phyloP scores from a whole-genome alignment of 2,888 invertebrate species.

The Philonicus albiceps region DNA sequence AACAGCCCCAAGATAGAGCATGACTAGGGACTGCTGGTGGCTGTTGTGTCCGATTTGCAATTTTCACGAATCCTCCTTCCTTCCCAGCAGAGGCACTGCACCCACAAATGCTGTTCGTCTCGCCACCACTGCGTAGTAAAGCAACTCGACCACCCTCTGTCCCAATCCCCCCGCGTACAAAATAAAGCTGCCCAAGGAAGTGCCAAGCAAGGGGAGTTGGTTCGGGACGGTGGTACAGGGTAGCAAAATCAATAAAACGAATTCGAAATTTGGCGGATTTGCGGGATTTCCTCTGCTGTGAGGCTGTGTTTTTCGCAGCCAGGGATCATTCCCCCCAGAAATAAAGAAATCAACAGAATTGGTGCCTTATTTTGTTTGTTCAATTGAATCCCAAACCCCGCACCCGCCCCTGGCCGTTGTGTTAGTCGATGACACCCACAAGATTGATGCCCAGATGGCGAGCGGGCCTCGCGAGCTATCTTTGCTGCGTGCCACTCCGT shows the following conservation, averaged over 20 bases:
- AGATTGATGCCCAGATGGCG: conserved; percentile 32
- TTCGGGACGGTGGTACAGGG: neutral
- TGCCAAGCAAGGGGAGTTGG: neutral
- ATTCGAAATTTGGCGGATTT: neutral
- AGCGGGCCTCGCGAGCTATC: neutral
- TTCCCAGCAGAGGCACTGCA: neutral
- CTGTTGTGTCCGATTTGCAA: conserved; percentile 33
- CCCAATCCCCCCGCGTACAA: neutral
- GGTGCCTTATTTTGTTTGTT: conserved; percentile 30
- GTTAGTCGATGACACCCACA: conserved; percentile 1
- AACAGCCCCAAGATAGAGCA: conserved; percentile 32
- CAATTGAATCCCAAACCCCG: neutral
- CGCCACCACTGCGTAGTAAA: neutral
- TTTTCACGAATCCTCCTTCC: neutral
- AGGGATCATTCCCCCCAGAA: neutral
- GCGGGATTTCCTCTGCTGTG: neutral
- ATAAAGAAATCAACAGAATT: conserved; percentile 26
- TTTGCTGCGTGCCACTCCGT: neutral
- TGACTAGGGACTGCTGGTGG: conserved; percentile 23
- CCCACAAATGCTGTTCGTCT: neutral
- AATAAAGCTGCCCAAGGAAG: neutral
- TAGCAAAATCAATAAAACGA: conserved; percentile 1
- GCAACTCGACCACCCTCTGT: neutral
- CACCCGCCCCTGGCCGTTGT: neutral
- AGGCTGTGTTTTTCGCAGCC: neutral